phyloP scores from a whole-genome alignment of 2,797 vertebrate species.

The Harpagifer antarcticus region DNA sequence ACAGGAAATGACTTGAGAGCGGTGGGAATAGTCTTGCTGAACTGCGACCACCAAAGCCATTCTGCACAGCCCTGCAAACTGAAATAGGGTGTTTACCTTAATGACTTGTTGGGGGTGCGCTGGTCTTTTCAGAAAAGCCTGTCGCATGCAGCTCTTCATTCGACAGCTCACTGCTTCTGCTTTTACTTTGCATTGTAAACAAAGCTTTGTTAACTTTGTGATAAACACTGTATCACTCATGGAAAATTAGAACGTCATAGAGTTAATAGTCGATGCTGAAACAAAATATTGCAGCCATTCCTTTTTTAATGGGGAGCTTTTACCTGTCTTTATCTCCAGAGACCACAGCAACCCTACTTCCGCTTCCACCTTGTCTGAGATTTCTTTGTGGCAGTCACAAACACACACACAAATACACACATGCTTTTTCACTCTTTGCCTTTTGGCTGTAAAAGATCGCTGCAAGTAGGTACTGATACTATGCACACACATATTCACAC shows the following conservation, averaged over 20 bases:
- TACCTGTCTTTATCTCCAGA: conserved; percentile 25
- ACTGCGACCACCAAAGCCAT: conserved; percentile 9
- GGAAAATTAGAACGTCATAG: too few relatives aligned
- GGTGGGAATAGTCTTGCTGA: background rate
- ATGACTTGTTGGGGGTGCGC: background rate
- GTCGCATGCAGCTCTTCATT: background rate
- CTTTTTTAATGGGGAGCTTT: conserved; percentile 7
- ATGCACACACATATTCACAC: conserved; percentile 15
- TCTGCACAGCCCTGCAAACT: background rate
- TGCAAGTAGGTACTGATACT: background rate
- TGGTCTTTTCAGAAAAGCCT: background rate
- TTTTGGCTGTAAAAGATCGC: background rate
- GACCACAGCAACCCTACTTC: conserved; percentile 42
- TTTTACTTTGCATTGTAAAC: background rate
- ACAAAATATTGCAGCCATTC: too few relatives aligned
- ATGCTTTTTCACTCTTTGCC: too few relatives aligned
- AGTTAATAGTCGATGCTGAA: too few relatives aligned
- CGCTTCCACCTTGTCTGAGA: conserved; percentile 33
- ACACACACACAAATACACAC: conserved; percentile 12
- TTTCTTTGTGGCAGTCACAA: conserved; percentile 32
- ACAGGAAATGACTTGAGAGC: background rate
- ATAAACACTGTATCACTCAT: background rate
- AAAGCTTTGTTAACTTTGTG: background rate
- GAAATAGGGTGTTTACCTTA: background rate
- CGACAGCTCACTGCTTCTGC: background rate